Base-by-base conservation (phyloP, 2,797 vertebrate species). In the Cephalopachus bancanus region DNA sequence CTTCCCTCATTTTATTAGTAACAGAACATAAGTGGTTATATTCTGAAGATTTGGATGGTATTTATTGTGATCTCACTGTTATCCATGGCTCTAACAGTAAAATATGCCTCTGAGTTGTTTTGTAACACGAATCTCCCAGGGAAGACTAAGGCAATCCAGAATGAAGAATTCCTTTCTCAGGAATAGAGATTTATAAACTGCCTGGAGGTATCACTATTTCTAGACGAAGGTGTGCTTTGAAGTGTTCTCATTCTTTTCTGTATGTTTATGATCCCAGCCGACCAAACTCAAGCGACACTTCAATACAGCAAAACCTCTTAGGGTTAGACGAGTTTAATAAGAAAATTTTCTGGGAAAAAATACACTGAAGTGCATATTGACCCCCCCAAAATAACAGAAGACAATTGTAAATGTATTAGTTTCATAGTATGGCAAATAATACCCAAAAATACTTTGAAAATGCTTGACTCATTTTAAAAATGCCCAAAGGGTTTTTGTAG, bases 151-250 rank as follows among this genome's bases (percentile, higher is more conserved):
- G 80, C 71, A 71, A 67, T 74, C 22, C 55, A 92, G 53, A 93
- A 83, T 67, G 59, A 89, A 93, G 49, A n/a, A 78, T 94, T 95
- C 84, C 90, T 92, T 91, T 95, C 53, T 92, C 91, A 80, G 85
- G 72, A 96, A 76, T 62, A 74, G 80, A 94, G 89, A 97, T 96
- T 96, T 91, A 93, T 89, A 89, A 93, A 91, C 69, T 94, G 85
- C 75, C 65, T 28, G n/a, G 49, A 81, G 76, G 76, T 83, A 74
- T 17, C 4, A 0, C 79, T 96, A 26, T 92, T 84, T 97, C 80
- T 93, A 85, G 91, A 87, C 37, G 37, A 94, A 94, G 92, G 67
- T 92, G 37, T 49, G 20, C 80, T 91, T 83, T 91, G 86, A 80
- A 28, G 2, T 60, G 71, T 95, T 84, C 53, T 53, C 76, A 17